These are phyloP conservation scores for Lampris megalopsis DNA, from an alignment of 2,113 vertebrate species.

Conservation along the genomic window DNA sequence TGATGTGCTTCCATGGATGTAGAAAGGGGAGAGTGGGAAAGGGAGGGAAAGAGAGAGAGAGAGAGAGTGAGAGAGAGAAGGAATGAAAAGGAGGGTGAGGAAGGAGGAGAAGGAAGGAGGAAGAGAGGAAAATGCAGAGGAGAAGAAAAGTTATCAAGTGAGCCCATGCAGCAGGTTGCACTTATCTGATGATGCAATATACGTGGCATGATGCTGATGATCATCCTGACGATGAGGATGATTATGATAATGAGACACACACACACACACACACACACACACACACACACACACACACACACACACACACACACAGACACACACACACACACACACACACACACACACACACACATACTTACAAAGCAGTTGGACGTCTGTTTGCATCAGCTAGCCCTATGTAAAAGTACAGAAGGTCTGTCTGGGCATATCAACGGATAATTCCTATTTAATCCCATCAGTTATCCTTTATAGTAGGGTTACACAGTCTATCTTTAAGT, in stretches of 20 bases:
- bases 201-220: conserved; percentile 48
- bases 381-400: conserved; percentile 48
- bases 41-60: background rate
- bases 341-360: conserved; percentile 13
- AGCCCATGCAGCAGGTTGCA: conserved; percentile 1
- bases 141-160: background rate
- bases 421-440: conserved; percentile 75
- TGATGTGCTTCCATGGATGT: background rate
- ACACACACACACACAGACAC: conserved; percentile 7
- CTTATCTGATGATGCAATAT: conserved; percentile 40
- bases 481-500: conserved; percentile 68
- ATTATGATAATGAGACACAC: conserved; percentile 42
- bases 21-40: background rate
- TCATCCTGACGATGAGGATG: conserved; percentile 38
- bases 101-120: background rate
- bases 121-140: background rate
- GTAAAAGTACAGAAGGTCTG: conserved; percentile 59
- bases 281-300: conserved; percentile 26
- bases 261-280: conserved; percentile 22
- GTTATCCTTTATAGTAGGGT: conserved; percentile 62
- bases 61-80: background rate
- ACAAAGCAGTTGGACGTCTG: conserved; percentile 42
- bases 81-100: background rate
- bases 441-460: conserved; percentile 84
- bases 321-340: background rate